Conservation (phyloP, 2,797 vertebrate genomes). For the Sorex maritimensis region DNA sequence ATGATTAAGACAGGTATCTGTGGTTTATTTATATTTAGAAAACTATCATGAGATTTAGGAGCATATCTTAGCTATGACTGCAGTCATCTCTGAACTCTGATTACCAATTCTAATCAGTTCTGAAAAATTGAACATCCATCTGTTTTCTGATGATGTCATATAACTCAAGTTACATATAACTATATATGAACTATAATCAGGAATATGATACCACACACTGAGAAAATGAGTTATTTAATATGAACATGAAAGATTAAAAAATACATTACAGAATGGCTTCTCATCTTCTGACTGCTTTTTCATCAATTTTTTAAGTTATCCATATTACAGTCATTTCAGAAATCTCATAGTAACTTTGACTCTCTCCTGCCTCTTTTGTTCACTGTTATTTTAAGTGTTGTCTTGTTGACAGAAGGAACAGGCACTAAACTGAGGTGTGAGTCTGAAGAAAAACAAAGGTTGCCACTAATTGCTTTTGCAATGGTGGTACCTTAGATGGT, state of each 20-base stretch:
- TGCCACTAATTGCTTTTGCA: background rate
- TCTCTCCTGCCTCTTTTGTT: background rate
- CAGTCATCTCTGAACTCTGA: constrained; percentile 56
- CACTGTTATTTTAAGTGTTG: constrained; percentile 19
- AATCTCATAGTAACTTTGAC: background rate
- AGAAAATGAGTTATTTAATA: constrained; percentile 41
- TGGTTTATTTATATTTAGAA: constrained; percentile 15
- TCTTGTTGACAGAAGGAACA: constrained; percentile 37
- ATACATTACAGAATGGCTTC: background rate
- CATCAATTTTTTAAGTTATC: background rate
- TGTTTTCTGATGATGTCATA: constrained; percentile 70
- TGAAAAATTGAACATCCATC: constrained; percentile 66
- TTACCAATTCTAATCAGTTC: constrained; percentile 69
- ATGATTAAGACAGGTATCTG: background rate
- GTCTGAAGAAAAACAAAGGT: constrained; percentile 1
- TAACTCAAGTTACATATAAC: constrained; percentile 49
- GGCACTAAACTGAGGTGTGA: background rate
- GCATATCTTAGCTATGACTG: background rate
- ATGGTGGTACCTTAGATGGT: background rate
- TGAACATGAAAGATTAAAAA: background rate
- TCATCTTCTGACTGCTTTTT: background rate
- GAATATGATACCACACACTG: background rate
- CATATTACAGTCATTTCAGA: constrained; percentile 7
- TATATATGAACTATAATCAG: constrained; percentile 21
- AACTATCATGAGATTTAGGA: background rate